A percentile compares a stretch with the other conserved stretches of the same genome.
Evolutionary conservation across 2,113 vertebrate genomes (phyloP).

Genomic region (Chamaea fasciata): DNA sequence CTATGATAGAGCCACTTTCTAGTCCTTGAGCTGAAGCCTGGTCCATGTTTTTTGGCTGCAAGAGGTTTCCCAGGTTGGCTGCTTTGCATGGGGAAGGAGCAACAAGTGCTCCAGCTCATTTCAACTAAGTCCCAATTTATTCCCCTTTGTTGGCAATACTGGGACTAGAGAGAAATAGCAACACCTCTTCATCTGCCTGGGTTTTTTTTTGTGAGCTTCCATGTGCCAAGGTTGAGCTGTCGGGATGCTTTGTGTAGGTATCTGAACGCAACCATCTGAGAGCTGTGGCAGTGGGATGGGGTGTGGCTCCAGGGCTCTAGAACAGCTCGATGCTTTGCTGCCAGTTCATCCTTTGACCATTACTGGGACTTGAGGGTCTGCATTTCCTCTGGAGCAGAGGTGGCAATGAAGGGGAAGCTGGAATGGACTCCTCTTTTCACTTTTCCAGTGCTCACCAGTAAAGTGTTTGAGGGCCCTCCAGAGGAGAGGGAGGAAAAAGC

Average conservation of each 20-base stretch:
- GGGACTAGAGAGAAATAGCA: not conserved
- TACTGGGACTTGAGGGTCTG: not conserved
- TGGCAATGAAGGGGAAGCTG: not conserved
- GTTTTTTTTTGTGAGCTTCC: not conserved
- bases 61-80: not conserved
- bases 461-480: not conserved
- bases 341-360: fast-evolving
- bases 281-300: not conserved
- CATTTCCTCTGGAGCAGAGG: not conserved
- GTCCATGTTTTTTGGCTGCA: not conserved
- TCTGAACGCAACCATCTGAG: not conserved
- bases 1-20: not conserved
- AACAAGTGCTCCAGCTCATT: not conserved
- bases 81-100: fast-evolving
- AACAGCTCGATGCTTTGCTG: not conserved
- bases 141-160: not conserved
- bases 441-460: not conserved
- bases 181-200: not conserved
- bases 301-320: not conserved
- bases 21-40: not conserved
- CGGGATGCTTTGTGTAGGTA: not conserved
- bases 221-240: not conserved
- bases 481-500: not conserved
- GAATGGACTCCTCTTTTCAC: not conserved
- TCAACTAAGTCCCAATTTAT: no score